Base-by-base conservation (phyloP, 2,888 invertebrate genomes). In the Archips crataeganus region DNA sequence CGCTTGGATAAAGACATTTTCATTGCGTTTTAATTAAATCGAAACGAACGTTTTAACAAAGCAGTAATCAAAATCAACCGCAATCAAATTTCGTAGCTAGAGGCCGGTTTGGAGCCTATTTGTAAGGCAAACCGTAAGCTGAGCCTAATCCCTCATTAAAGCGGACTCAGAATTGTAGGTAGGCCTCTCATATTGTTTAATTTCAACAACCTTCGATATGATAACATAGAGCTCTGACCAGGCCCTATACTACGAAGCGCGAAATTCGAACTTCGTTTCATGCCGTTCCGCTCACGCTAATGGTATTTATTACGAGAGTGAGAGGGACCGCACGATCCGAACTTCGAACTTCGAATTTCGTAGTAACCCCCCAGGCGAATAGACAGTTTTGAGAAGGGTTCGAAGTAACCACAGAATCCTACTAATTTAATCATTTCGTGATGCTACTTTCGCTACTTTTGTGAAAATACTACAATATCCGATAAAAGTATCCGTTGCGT, bases 91-190 rank as follows among this genome's bases (percentile, higher is more conserved):
- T 11, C 57, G 11, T 57, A 57, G 57, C 32, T 11, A 4, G 32
- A 32, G 23, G 11, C 15, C 57, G 10, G 32, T 15, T 49, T 9
- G 57, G 32, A 32, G 11, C 32, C 57, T 57, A 57, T 57, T 57
- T 11, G 60, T 49, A 65, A 11, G 3, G 23, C 59, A 4, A 39
- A 71, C 51, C 57, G 10, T 61, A 61, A 66, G 61, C 49, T 54
- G 36, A 45, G n/a, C 39, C 54, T 62, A 72, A 72, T 54, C 66
- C 61, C 66, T 72, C 61, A 71, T 71, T 71, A 65, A 60, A 32
- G n/a, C 59, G 49, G 45, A 67, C 61, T 71, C 57, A 57, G 60
- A 47, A 61, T 65, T 42, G n/a, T 57, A 45, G 45, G 45, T 45
- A 23, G 49, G 49, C 1, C 15, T 39, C 59, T 61, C 32, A 60